Percentiles rank a stretch among this genome's conserved stretches.
These are phyloP conservation scores for Opisthograptis luteolata DNA, from an alignment of 2,888 invertebrate genomes.

Conservation along the genomic window DNA sequence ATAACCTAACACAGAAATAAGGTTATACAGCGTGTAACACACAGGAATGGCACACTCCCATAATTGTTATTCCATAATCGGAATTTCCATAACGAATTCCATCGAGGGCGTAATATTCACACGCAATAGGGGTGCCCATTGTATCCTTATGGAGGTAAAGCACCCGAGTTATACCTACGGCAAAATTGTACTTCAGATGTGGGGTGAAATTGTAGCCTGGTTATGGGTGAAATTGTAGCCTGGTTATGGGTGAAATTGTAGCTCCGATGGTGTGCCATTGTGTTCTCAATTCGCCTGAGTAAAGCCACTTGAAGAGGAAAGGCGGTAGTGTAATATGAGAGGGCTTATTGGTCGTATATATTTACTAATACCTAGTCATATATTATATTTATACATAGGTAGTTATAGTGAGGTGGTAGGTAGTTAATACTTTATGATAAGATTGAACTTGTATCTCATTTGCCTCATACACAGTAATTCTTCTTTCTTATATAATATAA, in stretches of 20 bases:
- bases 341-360: too few relatives aligned
- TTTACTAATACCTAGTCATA: too few relatives aligned
- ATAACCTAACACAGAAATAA: too few relatives aligned
- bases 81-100: slow-evolving; percentile 37
- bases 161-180: slow-evolving; percentile 5
- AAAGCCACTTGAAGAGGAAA: slow-evolving; percentile 1
- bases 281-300: slow-evolving; percentile 27
- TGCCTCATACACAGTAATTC: too few relatives aligned
- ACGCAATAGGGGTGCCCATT: slow-evolving; percentile 33
- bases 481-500: too few relatives aligned
- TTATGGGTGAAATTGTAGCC: slow-evolving; percentile 26
- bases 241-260: slow-evolving; percentile 26
- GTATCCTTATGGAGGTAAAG: slow-evolving; percentile 31
- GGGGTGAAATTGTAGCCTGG: slow-evolving; percentile 21
- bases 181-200: slow-evolving; percentile 13
- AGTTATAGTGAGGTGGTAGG: too few relatives aligned
- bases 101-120: slow-evolving; percentile 33
- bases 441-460: too few relatives aligned
- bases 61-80: slow-evolving; percentile 41
- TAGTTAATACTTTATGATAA: too few relatives aligned
- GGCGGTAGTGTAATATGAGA: too few relatives aligned
- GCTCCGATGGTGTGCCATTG: slow-evolving; percentile 26
- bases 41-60: slow-evolving; percentile 22
- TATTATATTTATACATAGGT: too few relatives aligned
- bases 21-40: too few relatives aligned